Percentiles rank a stretch among this genome's conserved stretches.
Conservation (phyloP, 2,888 invertebrate species). For the Brachypterus glaber region DNA sequence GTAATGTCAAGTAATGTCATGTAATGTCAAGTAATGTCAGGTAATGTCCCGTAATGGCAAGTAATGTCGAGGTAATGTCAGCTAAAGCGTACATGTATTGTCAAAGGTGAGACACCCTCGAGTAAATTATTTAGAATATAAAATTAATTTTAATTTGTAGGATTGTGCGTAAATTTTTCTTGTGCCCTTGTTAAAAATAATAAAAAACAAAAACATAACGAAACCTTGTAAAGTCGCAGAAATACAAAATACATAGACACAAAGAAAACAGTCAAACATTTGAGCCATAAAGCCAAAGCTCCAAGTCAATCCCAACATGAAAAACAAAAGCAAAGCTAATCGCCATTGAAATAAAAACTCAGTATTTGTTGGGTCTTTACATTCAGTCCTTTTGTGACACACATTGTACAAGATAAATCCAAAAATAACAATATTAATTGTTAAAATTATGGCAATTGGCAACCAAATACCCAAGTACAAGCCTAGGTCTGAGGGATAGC, state of each 20-base stretch:
- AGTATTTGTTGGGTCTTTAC: slow-evolving; percentile 21
- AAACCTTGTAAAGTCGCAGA: slow-evolving; percentile 50
- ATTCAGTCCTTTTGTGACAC: slow-evolving; percentile 38
- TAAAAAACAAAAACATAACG: slow-evolving; percentile 52
- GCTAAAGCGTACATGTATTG: too few relatives aligned
- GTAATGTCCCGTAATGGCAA: too few relatives aligned
- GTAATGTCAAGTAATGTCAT: too few relatives aligned
- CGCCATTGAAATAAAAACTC: slow-evolving; percentile 44
- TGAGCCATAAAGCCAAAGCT: slow-evolving; percentile 44
- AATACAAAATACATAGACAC: slow-evolving; percentile 46
- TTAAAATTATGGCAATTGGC: slow-evolving; percentile 46
- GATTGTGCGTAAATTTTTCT: slow-evolving; percentile 41
- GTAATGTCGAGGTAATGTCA: too few relatives aligned
- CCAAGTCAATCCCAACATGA: slow-evolving; percentile 53
- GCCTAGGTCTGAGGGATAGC: slow-evolving; percentile 48
- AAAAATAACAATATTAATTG: slow-evolving; percentile 50
- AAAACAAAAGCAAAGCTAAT: slow-evolving; percentile 50
- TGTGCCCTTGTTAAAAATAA: slow-evolving; percentile 50
- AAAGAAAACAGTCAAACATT: slow-evolving; percentile 21
- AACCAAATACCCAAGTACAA: slow-evolving; percentile 48
- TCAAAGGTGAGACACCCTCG: too few relatives aligned
- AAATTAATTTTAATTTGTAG: too few relatives aligned
- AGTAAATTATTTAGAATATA: too few relatives aligned
- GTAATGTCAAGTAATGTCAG: too few relatives aligned
- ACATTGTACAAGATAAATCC: slow-evolving; percentile 46